Evolutionary conservation across 2,113 vertebrate genomes (phyloP).

Genomic region (Psilopogon haemacephalus): DNA sequence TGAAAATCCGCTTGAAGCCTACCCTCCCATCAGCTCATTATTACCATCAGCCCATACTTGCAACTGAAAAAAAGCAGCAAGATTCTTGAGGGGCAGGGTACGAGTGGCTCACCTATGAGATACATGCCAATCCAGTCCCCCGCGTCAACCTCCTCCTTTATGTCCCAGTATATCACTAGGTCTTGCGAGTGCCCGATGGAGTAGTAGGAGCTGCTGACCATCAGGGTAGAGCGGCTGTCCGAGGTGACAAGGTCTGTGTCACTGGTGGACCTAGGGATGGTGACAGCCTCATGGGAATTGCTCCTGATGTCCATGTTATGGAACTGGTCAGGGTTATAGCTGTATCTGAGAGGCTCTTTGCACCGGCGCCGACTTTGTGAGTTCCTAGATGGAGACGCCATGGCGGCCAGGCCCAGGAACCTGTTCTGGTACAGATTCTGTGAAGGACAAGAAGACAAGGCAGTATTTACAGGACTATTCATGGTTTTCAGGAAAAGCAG

Average conservation of each 20-base stretch:
- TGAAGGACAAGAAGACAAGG: not conserved
- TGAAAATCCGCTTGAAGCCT: not conserved
- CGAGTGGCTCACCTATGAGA: constrained; percentile 83
- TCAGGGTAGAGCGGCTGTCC: constrained; percentile 91
- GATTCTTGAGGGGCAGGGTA: not conserved
- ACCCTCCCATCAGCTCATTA: not conserved
- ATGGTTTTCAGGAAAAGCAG: not conserved
- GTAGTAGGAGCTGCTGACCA: constrained; percentile 90
- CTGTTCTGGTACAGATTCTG: constrained; percentile 99
- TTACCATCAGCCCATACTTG: not conserved
- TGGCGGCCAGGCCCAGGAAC: constrained; percentile 93
- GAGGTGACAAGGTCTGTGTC: constrained; percentile 94
- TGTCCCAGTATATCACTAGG: constrained; percentile 94
- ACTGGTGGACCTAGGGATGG: constrained; percentile 90
- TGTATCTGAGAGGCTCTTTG: constrained; percentile 88
- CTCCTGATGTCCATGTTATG: constrained; percentile 82
- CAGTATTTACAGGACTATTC: not conserved
- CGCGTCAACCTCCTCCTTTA: constrained; percentile 96
- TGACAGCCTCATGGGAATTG: constrained; percentile 72
- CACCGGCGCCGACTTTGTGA: constrained; percentile 88
- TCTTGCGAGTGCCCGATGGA: constrained; percentile 89
- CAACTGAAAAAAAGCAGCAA: not conserved
- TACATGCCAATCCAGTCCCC: constrained; percentile 99
- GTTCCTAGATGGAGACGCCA: constrained; percentile 92
- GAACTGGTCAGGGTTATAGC: constrained; percentile 87